Base-by-base conservation (phyloP, 2,797 vertebrate species). In the Pipistrellus nathusii region DNA sequence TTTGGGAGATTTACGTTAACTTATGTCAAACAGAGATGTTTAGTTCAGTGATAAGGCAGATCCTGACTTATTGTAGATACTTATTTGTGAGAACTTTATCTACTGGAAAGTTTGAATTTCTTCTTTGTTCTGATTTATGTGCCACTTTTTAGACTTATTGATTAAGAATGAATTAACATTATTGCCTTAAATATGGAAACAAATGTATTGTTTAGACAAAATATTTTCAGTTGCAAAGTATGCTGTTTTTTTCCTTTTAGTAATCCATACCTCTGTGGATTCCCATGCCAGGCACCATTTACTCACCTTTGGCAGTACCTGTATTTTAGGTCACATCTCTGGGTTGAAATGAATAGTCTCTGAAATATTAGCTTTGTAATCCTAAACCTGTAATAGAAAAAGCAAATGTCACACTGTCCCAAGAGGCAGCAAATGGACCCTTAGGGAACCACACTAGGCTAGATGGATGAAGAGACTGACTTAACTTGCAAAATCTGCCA, bases 161-260 rank as follows among this genome's bases (percentile, higher is more conserved):
- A 20, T 84, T 53, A 62, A 86, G 41, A 35, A n/a, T 66, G 57
- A 64, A 55, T 69, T 73, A 68, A 46, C 59, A 11, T 76, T 69
- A 85, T 55, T 69, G 10, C n/a, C 21, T 59, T 93, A n/a, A 21
- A 88, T 94, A 78, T 75, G 32, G 64, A 96, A 62, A 62, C 8
- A 76, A 71, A 44, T 78, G 7, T 64, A 55, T 87, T 90, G 14
- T 66, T 68, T 80, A 59, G 62, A 69, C 62, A 87, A 95, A 86
- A 72, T 2, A 76, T 1, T 53, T 69, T 75, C 38, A 2, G 2
- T 18, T 55, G 32, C 35, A 81, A 94, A 77, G 32, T 30, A 76
- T 86, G 21, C 17, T 76, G 5, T 8, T 68, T 95, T 83, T 82
- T 15, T 25, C 27, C 25, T 84, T 53, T 84, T 68, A n/a, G 48